Evolutionary conservation across 2,797 vertebrate species (phyloP).

Genomic region (Sebastes minor): DNA sequence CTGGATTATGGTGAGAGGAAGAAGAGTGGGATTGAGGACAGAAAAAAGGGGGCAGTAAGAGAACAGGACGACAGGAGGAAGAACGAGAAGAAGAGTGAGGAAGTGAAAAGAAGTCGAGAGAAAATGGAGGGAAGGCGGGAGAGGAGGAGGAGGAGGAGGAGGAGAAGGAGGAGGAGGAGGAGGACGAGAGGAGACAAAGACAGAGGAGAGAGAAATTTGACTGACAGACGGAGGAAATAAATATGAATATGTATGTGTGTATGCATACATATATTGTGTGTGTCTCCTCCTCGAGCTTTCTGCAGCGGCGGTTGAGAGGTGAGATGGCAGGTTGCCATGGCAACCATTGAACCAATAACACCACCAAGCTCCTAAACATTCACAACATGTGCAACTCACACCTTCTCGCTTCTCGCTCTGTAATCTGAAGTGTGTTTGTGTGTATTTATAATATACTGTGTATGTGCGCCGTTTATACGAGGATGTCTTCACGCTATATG

Average conservation of each 20-base stretch:
- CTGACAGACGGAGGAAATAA: conserved; percentile 23
- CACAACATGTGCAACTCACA: conserved; percentile 57
- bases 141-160: not conserved
- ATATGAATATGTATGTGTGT: conserved; percentile 39
- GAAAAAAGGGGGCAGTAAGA: conserved; percentile 3
- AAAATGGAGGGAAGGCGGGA: not conserved
- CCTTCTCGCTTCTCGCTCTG: conserved; percentile 31
- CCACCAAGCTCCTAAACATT: conserved; percentile 62
- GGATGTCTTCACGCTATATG: not conserved
- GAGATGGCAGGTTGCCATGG: conserved; percentile 72
- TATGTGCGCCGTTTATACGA: not conserved
- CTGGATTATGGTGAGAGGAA: not conserved
- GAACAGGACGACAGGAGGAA: not conserved
- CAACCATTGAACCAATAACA: conserved; percentile 68
- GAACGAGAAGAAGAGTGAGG: not conserved
- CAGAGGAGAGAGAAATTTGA: not conserved
- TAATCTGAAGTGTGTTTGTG: not conserved
- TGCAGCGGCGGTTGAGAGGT: conserved; percentile 59
- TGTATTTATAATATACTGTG: not conserved
- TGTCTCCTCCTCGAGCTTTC: conserved; percentile 20
- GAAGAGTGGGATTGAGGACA: not conserved
- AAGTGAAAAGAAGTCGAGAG: not conserved
- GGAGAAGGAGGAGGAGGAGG: not conserved
- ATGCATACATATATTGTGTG: conserved; percentile 7
- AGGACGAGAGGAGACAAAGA: not conserved